Conservation (phyloP, 2,113 vertebrate species). For the Callithrix jacchus region DNA sequence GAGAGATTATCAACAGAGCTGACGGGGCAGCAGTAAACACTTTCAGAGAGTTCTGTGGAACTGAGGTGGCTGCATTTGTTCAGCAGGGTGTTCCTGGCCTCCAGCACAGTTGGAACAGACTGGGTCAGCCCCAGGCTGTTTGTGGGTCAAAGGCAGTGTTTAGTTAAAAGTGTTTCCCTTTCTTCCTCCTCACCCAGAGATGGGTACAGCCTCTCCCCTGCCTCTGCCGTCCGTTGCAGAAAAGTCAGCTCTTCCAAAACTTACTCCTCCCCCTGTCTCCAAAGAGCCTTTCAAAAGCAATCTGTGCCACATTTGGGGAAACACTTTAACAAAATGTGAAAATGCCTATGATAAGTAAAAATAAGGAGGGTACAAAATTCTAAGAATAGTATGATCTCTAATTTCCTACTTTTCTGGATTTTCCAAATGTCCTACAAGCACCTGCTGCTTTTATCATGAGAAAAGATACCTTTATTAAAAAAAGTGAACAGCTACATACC, state of each 20-base stretch:
- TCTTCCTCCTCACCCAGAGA: not conserved
- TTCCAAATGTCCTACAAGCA: conserved; percentile 32
- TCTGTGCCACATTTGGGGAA: not conserved
- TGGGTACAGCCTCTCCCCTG: not conserved
- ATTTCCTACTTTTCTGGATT: not conserved
- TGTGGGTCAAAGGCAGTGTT: conserved; percentile 34
- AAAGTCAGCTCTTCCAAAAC: not conserved
- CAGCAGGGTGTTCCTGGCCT: not conserved
- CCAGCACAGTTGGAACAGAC: not conserved
- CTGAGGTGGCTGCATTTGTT: not conserved
- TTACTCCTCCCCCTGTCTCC: not conserved
- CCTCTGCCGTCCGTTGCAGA: not conserved
- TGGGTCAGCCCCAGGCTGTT: not conserved
- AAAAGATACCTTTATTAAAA: not conserved
- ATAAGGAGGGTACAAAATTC: not conserved
- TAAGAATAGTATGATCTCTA: not conserved
- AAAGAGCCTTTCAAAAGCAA: conserved; percentile 25
- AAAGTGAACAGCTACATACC: not conserved
- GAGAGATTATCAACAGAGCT: not conserved
- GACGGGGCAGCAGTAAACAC: not conserved
- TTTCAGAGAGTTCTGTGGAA: not conserved
- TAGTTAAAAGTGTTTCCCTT: not conserved
- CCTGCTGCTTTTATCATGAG: not conserved
- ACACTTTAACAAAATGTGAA: not conserved
- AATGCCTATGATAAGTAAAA: not conserved